Evolutionary conservation across 2,797 vertebrate genomes (phyloP).

Genomic region (Peromyscus eremicus): DNA sequence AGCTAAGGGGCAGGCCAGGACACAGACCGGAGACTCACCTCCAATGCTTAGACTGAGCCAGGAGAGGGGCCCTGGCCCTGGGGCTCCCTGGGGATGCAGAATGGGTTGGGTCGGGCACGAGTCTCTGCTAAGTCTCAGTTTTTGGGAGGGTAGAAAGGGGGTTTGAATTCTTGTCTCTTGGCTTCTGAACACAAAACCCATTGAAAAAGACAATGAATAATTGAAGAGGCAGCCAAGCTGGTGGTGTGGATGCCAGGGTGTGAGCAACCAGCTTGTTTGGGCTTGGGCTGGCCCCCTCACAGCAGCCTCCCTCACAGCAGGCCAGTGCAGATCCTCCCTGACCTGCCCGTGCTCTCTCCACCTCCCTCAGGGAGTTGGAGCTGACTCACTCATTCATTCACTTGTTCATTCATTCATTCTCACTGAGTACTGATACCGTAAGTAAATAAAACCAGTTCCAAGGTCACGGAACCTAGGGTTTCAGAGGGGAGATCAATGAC

Average conservation of each 20-base stretch:
- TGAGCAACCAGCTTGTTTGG: conserved; percentile 57
- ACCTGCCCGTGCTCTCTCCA: not conserved
- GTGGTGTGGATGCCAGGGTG: conserved; percentile 24
- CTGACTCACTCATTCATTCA: not conserved
- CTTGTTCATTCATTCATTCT: not conserved
- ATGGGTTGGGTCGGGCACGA: not conserved
- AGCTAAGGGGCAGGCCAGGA: conserved; percentile 11
- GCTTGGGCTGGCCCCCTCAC: conserved; percentile 5
- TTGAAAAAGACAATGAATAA: conserved; percentile 82
- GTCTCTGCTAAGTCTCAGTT: conserved; percentile 74
- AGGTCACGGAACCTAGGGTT: not conserved
- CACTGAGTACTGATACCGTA: not conserved
- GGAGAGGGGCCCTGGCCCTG: not conserved
- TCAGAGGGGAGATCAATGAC: not conserved
- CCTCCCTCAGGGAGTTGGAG: not conserved
- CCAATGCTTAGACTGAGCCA: not conserved
- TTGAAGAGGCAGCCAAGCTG: conserved; percentile 65
- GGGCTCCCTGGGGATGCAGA: conserved; percentile 36
- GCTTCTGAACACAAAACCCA: conserved; percentile 80
- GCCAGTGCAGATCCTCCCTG: not conserved
- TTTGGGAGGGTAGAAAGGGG: conserved; percentile 61
- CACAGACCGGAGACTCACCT: not conserved
- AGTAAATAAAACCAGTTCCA: conserved; percentile 18
- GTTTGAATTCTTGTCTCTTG: conserved; percentile 74
- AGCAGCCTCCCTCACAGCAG: conserved; percentile 18